These are phyloP conservation scores for Arrhamphus sclerolepis DNA, from an alignment of 2,797 vertebrate species.

Conservation along the genomic window DNA sequence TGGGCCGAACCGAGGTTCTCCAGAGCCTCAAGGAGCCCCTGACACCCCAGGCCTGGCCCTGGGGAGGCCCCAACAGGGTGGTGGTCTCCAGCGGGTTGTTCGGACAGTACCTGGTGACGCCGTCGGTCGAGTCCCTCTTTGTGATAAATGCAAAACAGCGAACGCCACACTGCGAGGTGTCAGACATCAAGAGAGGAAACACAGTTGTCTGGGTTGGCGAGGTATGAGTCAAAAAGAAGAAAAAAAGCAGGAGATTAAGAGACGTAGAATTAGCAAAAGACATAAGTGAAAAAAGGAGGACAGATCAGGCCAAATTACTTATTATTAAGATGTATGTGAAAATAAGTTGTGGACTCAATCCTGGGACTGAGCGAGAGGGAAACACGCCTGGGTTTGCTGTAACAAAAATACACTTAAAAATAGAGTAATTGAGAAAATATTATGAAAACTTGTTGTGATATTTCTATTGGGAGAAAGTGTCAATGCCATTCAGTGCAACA, in stretches of 20 bases:
- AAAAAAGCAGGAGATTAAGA: constrained; percentile 23
- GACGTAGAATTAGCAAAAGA: constrained; percentile 38
- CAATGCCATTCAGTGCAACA: constrained; percentile 82
- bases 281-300: constrained; percentile 53
- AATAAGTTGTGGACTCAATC: constrained; percentile 76
- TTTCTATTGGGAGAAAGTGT: constrained; percentile 77
- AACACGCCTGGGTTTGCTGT: constrained; percentile 71
- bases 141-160: constrained; percentile 90
- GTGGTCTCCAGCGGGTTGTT: constrained; percentile 92
- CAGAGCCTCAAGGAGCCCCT: constrained; percentile 87
- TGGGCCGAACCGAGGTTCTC: constrained; percentile 82
- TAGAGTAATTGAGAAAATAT: constrained; percentile 68
- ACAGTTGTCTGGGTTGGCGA: constrained; percentile 95
- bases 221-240: constrained; percentile 83
- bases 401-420: constrained; percentile 78
- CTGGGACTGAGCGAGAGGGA: constrained; percentile 73
- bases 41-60: constrained; percentile 82
- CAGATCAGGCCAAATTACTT: constrained; percentile 70
- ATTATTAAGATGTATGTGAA: constrained; percentile 74
- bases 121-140: constrained; percentile 89
- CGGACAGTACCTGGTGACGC: constrained; percentile 91
- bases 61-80: constrained; percentile 86
- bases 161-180: constrained; percentile 90
- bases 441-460: constrained; percentile 74
- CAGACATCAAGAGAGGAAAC: constrained; percentile 89